Evolutionary conservation across 2,797 vertebrate genomes (phyloP).

Genomic region (Premnoplex brunnescens): DNA sequence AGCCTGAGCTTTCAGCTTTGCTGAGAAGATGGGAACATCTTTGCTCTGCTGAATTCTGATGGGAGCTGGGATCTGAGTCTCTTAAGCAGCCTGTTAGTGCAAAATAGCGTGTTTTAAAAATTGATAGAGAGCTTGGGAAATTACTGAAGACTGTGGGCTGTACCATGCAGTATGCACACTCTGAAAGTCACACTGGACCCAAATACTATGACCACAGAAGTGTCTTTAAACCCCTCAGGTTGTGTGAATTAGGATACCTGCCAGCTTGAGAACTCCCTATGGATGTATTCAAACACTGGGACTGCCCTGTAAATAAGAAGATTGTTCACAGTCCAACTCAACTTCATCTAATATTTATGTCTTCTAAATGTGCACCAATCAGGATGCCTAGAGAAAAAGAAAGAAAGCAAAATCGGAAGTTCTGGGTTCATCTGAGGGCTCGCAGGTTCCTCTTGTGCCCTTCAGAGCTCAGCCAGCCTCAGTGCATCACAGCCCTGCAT

Average conservation of each 20-base stretch:
- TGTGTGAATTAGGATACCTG: too few species aligned
- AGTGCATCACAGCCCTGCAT: rapidly evolving
- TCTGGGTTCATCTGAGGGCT: background rate
- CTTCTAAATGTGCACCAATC: background rate
- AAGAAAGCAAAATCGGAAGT: background rate
- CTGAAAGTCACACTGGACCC: background rate
- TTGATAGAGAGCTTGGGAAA: background rate
- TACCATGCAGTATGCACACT: background rate
- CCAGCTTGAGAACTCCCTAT: background rate
- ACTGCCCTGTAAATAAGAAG: background rate
- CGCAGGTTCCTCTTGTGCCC: background rate
- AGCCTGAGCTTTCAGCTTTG: background rate
- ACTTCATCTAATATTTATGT: background rate
- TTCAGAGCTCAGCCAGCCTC: background rate
- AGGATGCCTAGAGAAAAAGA: background rate
- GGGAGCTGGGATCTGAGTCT: background rate
- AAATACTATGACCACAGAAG: background rate
- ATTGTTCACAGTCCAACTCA: background rate
- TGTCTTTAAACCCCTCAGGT: background rate
- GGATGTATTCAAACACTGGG: background rate
- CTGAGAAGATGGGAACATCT: background rate
- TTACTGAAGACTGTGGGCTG: background rate
- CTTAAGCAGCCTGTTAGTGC: background rate
- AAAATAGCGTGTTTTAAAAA: background rate
- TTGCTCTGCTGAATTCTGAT: background rate